Percentiles rank a stretch among this genome's conserved stretches.
Evolutionary conservation across 2,797 vertebrate species (phyloP).

Genomic region (Sphaeramia orbicularis): DNA sequence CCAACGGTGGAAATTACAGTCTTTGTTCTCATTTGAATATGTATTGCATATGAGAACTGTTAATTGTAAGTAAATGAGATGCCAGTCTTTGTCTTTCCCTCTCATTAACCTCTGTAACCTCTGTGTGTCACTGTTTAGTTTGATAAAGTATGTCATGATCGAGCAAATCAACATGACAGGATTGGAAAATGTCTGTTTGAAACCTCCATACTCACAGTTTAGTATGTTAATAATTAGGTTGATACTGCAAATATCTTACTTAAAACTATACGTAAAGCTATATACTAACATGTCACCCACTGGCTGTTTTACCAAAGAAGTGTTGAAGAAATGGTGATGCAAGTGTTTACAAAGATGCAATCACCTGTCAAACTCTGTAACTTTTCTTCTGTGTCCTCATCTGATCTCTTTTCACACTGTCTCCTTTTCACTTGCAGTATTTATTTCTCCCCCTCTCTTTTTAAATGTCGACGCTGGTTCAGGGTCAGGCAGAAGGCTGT

Average conservation of each 20-base stretch:
- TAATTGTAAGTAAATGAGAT: neutral
- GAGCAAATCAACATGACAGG: constrained; percentile 15
- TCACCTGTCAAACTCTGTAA: constrained; percentile 42
- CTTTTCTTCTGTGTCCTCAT: neutral
- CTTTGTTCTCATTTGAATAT: constrained; percentile 5
- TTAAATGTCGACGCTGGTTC: constrained; percentile 37
- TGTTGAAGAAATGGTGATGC: constrained; percentile 18
- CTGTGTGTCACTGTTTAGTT: constrained; percentile 34
- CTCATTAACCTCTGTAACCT: constrained; percentile 33
- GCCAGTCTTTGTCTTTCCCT: constrained; percentile 14
- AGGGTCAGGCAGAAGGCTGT: constrained; percentile 38
- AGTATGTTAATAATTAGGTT: neutral
- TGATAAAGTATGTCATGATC: constrained; percentile 13
- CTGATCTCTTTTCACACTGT: neutral
- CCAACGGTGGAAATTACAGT: neutral
- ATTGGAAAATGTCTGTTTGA: neutral
- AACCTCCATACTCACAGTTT: neutral
- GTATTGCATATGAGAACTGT: neutral
- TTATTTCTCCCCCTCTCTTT: neutral
- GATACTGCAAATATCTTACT: neutral
- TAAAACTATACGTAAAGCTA: neutral
- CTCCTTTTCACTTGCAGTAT: neutral
- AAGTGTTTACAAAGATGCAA: constrained; percentile 67
- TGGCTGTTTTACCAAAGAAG: neutral
- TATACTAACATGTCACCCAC: constrained; percentile 19